Percentiles rank a stretch among this genome's conserved stretches.
These are phyloP conservation scores for Cephalopterus ornatus DNA, from an alignment of 2,113 vertebrate genomes.

Conservation along the genomic window DNA sequence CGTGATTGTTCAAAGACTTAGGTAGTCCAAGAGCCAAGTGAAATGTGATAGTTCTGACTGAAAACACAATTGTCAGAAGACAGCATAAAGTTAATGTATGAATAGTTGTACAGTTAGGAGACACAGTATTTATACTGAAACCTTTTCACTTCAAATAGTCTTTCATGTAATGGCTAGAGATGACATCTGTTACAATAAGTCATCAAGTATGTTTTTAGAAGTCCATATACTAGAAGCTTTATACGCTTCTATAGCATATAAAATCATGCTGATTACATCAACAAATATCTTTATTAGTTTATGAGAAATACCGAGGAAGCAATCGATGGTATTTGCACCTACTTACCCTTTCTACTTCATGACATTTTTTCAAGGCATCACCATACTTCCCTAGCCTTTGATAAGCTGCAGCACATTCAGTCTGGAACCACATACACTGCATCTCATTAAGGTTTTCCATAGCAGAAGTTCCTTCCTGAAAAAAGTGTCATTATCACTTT, in stretches of 20 bases:
- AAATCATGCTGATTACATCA: background rate
- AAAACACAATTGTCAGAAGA: background rate
- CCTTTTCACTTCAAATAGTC: background rate
- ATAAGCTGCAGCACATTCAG: slow-evolving; percentile 75
- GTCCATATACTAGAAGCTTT: background rate
- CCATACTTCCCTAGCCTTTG: slow-evolving; percentile 74
- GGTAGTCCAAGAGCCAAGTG: background rate
- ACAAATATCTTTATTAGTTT: background rate
- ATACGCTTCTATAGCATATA: background rate
- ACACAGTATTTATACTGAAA: background rate
- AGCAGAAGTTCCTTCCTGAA: slow-evolving; percentile 79
- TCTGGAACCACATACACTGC: slow-evolving; percentile 85
- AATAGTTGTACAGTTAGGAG: background rate
- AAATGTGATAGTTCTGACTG: background rate
- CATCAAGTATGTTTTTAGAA: background rate
- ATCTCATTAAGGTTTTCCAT: slow-evolving; percentile 81
- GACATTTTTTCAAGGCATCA: slow-evolving; percentile 80
- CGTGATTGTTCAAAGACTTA: background rate
- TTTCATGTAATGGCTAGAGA: background rate
- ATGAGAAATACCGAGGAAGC: background rate
- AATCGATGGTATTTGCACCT: background rate
- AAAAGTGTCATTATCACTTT: background rate
- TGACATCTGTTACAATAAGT: background rate
- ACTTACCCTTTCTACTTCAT: slow-evolving; percentile 80
- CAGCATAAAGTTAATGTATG: background rate